Base-by-base conservation (phyloP, 2,113 vertebrate species). In the Ariopsis seemanni region DNA sequence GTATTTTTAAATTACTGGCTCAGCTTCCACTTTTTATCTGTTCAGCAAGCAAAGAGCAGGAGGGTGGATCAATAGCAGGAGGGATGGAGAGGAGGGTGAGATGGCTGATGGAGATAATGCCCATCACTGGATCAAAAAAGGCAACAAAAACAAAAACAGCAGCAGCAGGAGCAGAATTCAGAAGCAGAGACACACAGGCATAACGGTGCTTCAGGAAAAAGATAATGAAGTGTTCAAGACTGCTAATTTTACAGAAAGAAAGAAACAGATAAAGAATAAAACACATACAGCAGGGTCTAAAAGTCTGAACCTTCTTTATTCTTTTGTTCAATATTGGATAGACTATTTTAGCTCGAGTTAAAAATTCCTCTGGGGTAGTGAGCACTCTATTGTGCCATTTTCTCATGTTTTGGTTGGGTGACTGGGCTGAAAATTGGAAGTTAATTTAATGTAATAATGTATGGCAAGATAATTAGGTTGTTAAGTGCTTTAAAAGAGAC, bases 31-130 rank as follows among this genome's bases (percentile, higher is more conserved):
- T 18, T 72, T 58, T 57, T 22, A 84, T 57, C 17, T 63, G 60
- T 82, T 82, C 34, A 48, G 81, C 81, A 82, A 72, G 65, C 77
- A 88, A 87, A 80, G 78, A 30, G 20, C 87, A 82, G 72, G 83
- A 78, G 58, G 75, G 62, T 63, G 79, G n/a, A 83, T 27, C 50
- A 3, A 62, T 34, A 79, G 11, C 42, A 42, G 42, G 42, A 42
- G 2, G 42, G 17, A 77, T 82, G 80, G 17, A 57, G 69, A 7
- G 30, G 17, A 85, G 11, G 71, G 25, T 34, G 34, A 79, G 53
- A 84, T 48, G 72, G 78, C 53, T 82, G 83, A 48, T 55, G 63
- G 75, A 82, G 80, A 85, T 79, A 77, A 75, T 52, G 53, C 12
- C n/a, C 2, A 10, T 48, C n/a, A 48, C 52, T 18, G 20, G 30